phyloP scores from a whole-genome alignment of 2,113 vertebrate genomes.

The Panthera leo region DNA sequence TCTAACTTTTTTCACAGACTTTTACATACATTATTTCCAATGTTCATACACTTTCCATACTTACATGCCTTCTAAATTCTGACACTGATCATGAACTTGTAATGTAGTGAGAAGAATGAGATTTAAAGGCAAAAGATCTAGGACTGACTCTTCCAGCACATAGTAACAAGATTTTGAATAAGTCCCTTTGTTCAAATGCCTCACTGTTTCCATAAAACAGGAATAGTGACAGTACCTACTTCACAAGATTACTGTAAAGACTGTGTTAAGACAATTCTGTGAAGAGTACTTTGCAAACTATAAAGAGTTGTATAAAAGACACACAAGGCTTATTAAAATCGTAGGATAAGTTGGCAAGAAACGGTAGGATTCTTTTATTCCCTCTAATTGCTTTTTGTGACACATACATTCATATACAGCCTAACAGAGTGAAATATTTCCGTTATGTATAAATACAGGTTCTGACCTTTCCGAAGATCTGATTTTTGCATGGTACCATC shows the following conservation, averaged over 20 bases:
- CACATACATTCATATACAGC: not conserved
- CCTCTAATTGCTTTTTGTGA: not conserved
- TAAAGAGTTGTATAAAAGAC: constrained; percentile 7
- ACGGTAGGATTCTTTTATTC: not conserved
- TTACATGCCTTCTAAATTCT: constrained; percentile 39
- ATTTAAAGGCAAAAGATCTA: constrained; percentile 47
- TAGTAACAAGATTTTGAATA: constrained; percentile 17
- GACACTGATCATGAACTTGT: not conserved
- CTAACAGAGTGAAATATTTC: not conserved
- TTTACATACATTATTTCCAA: constrained; percentile 24
- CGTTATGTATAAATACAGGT: not conserved
- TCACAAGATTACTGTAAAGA: not conserved
- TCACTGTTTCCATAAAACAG: constrained; percentile 28
- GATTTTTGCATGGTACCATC: constrained; percentile 94
- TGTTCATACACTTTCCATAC: not conserved
- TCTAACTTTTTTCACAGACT: not conserved
- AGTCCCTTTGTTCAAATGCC: not conserved
- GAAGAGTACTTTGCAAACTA: not conserved
- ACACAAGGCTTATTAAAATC: constrained; percentile 36
- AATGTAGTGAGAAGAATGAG: constrained; percentile 14
- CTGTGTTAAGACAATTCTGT: not conserved
- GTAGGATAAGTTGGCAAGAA: constrained; percentile 36
- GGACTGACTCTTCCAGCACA: not conserved
- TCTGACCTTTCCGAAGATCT: constrained; percentile 92
- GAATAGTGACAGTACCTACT: not conserved